phyloP scores from a whole-genome alignment of 2,888 invertebrate species.

The Chouioia cunea region DNA sequence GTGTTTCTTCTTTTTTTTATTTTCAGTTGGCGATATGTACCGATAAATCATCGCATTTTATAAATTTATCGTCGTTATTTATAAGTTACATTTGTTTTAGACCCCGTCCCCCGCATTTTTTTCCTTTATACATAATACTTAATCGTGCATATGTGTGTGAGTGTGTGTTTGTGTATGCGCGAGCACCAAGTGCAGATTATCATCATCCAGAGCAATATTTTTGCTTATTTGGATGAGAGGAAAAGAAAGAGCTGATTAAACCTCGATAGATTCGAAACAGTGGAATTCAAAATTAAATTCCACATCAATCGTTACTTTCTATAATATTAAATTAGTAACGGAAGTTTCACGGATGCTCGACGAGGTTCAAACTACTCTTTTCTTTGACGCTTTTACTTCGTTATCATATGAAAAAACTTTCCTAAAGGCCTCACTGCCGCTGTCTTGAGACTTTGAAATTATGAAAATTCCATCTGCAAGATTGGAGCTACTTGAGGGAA shows the following conservation, averaged over 20 bases:
- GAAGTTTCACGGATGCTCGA: neutral
- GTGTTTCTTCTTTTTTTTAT: constrained; percentile 16
- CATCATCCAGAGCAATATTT: no score
- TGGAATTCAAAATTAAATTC: constrained; percentile 11
- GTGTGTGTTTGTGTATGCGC: no score
- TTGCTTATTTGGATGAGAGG: no score
- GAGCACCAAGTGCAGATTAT: no score
- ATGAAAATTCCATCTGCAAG: no score
- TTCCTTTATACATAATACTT: no score
- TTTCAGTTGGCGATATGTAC: constrained; percentile 59
- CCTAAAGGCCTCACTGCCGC: neutral
- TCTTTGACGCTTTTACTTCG: constrained; percentile 17
- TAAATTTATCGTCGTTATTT: constrained; percentile 1
- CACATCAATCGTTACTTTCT: constrained; percentile 1
- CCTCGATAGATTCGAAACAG: neutral
- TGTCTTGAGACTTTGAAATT: constrained; percentile 20
- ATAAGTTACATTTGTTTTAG: neutral
- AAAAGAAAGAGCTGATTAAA: constrained; percentile 31
- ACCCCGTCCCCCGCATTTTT: neutral
- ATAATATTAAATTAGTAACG: constrained; percentile 6
- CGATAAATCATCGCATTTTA: constrained; percentile 53
- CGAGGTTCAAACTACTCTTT: constrained; percentile 27
- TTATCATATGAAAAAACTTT: constrained; percentile 25
- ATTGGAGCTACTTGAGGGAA: no score
- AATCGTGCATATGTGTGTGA: no score